These are phyloP conservation scores for Pseudochirops cupreus DNA, from an alignment of 2,797 vertebrate genomes.

Conservation along the genomic window DNA sequence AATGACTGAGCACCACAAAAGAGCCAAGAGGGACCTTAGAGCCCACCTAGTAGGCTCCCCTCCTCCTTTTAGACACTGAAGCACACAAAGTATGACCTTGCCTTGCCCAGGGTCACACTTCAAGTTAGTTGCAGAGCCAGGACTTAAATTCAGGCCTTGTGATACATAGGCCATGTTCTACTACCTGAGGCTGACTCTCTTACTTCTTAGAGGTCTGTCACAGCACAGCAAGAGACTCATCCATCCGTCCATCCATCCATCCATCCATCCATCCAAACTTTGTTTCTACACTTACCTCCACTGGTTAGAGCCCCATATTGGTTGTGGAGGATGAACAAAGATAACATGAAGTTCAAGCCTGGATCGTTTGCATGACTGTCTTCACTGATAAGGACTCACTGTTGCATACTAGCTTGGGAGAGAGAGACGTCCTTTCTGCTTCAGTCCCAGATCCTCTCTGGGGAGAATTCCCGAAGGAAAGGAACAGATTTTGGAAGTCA, in stretches of 20 bases:
- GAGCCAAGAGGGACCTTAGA: background rate
- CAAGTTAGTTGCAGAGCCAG: background rate
- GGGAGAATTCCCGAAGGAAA: background rate
- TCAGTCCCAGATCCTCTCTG: background rate
- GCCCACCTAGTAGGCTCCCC: background rate
- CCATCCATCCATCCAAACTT: background rate
- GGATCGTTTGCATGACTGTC: background rate
- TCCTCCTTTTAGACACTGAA: background rate
- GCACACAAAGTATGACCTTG: background rate
- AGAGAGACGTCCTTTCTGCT: background rate
- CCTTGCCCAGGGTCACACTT: background rate
- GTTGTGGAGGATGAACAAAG: background rate
- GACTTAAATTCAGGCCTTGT: slow-evolving; percentile 8
- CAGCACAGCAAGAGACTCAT: background rate
- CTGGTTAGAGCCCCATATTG: background rate
- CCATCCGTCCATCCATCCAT: background rate
- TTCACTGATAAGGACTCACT: background rate
- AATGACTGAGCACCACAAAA: background rate
- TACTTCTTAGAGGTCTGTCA: background rate
- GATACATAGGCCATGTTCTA: background rate
- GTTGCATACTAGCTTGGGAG: background rate
- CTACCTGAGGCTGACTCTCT: background rate
- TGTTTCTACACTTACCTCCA: background rate
- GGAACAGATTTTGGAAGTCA: background rate
- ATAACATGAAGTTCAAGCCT: background rate